phyloP scores from a whole-genome alignment of 2,888 invertebrate genomes.

The Yponomeuta sedellus region DNA sequence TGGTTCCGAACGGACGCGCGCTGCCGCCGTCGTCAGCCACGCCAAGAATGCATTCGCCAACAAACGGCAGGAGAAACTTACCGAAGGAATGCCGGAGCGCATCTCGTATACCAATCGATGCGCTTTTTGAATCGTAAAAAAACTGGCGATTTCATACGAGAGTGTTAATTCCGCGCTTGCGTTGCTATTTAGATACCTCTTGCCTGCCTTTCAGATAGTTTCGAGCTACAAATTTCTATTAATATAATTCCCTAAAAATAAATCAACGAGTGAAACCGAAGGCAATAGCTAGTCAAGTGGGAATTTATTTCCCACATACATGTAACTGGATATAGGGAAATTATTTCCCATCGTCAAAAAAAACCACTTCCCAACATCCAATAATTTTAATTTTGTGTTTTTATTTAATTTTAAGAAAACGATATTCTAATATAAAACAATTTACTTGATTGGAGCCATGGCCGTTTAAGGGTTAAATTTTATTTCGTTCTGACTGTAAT shows the following conservation, averaged over 20 bases:
- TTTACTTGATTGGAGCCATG: too few species aligned
- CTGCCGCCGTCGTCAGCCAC: slow-evolving; percentile 32
- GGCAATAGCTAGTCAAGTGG: too few species aligned
- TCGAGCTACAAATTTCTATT: not conserved
- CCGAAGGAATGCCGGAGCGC: slow-evolving; percentile 30
- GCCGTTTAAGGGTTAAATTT: too few species aligned
- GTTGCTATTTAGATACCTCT: not conserved
- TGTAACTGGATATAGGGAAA: too few species aligned
- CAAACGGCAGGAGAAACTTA: slow-evolving; percentile 48
- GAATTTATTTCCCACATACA: too few species aligned
- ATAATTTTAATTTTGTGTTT: too few species aligned
- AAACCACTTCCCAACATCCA: too few species aligned
- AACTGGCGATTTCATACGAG: not conserved
- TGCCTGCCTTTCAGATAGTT: not conserved
- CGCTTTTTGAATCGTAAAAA: slow-evolving; percentile 15
- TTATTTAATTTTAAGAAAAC: too few species aligned
- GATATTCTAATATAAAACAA: too few species aligned
- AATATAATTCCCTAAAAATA: too few species aligned
- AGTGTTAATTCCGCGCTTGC: not conserved
- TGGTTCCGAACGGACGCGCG: slow-evolving; percentile 66
- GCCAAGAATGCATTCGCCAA: slow-evolving; percentile 33
- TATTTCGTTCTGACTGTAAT: not conserved
- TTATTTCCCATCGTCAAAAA: too few species aligned
- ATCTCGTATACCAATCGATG: slow-evolving; percentile 14
- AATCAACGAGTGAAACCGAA: too few species aligned